Evolutionary conservation across 2,888 invertebrate genomes (phyloP), one percentile per base, ranked within the genome.

Genomic region (Pemphredon lugubris): DNA sequence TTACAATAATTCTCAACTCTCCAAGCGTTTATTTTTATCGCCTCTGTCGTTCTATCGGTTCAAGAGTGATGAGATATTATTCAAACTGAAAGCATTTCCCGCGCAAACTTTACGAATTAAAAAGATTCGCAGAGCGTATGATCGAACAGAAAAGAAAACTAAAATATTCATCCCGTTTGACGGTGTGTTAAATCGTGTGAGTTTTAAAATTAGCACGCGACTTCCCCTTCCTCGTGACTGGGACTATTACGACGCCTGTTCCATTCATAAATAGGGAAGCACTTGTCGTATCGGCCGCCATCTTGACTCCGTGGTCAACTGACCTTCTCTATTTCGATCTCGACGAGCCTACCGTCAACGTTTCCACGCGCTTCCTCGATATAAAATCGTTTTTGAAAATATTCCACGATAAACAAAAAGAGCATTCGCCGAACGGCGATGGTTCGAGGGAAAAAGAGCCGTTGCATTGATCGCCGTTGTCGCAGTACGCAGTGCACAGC

Each of bases 221-320:
- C 42, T 68, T 63, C 64, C 55, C 61, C 51, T 65, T 64, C 64
- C 66, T 57, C 50, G 40, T 58, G 18, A 45, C 67, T 37, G 39
- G 30, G 39, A 42, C 64, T 68, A 42, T 72, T 80, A 77, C 73
- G 73, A 73, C 73, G 71, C 74, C 64, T 55, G 63, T 77, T 77
- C 77, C 86, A 87, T 87, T 87, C 87, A 87, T 86, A 85, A 87
- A 86, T 83, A 83, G 83, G 69, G 79, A 79, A 77, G 77, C 58
- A 73, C 73, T 78, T 65, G 73, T 76, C 74, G 64, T 65, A 45
- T 55, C 55, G 42, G 55, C 73, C 55, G 82, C 86, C 86, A 87
- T 84, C 67, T 86, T 86, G 58, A 85, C 84, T 80, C 60, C 84
- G 59, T 16, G 54, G 37, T 83, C 81, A 57, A 51, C 14, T n/a